Evolutionary conservation across 2,888 invertebrate species (phyloP), one percentile per base, ranked within the genome.

Genomic region (Aricia artaxerxes): DNA sequence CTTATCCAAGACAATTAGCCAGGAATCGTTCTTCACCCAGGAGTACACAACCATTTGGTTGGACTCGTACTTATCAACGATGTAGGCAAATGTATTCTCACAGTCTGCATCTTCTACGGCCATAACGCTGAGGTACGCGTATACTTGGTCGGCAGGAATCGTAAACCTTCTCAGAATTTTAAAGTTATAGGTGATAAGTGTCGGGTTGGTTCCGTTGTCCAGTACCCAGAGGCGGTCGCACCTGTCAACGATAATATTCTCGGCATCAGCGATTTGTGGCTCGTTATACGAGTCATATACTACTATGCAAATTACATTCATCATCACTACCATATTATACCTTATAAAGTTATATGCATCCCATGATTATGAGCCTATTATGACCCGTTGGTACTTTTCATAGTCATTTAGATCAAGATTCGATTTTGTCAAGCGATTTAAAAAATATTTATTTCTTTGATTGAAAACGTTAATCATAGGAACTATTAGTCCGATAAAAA

Each of bases 171-270:
- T 93, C n/a, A 97, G 84, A 13, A 97, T 88, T 79, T 95, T 95
- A 35, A 97, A 90, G 85, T 97, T 96, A 86, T 97, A 97, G 73
- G 97, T 92, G 38, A 97, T 92, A 35, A 97, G 89, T 38, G 96
- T 95, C 0, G 97, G 95, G 0, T 96, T 94, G 24, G 95, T 95
- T 0, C 97, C 97, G 1, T 96, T 96, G 86, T 97, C 97, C 73
- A 97, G 87, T 13, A 97, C 97, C 97, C 97, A 97, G 0, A 97
- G 95, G 0, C 97, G 95, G 13, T 96, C 96, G 87, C 97, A 97
- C 78, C 95, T 95, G 87, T 97, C 97, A 0, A 97, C 97, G 0
- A 97, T 94, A 2, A 97, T 57, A 9, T 16, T 13, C 57, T 57
- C 57, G 13, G 57, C 57, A 57, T 57, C 57, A 11, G 57, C 11